These are phyloP conservation scores for Bufotes viridis DNA, from an alignment of 2,797 vertebrate genomes.

Conservation along the genomic window DNA sequence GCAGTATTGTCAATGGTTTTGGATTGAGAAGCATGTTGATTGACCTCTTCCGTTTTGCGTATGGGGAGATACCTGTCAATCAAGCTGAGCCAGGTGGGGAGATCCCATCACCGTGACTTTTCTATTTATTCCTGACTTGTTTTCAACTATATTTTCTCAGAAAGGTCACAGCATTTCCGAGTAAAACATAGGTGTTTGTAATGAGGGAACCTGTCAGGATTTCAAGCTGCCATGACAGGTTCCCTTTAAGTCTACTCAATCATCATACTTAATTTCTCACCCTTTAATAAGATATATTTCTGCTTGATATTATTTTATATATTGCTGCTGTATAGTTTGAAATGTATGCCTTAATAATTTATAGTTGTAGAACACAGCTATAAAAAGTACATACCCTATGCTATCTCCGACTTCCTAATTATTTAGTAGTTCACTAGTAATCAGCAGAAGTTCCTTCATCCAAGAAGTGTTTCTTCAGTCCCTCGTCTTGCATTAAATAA, in stretches of 20 bases:
- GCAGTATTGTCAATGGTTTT: too few relatives aligned
- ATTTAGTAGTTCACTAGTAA: constrained; percentile 43
- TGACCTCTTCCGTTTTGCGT: too few relatives aligned
- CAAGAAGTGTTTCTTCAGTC: constrained; percentile 32
- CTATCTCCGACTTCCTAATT: constrained; percentile 39
- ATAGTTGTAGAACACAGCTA: constrained; percentile 30
- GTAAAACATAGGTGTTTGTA: too few relatives aligned
- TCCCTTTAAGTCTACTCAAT: not conserved
- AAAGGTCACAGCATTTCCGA: too few relatives aligned
- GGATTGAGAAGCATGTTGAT: too few relatives aligned
- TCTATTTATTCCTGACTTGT: too few relatives aligned
- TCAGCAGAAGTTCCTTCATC: constrained; percentile 44
- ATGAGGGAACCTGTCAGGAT: too few relatives aligned
- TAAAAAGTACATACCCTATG: constrained; percentile 26
- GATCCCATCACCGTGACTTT: too few relatives aligned
- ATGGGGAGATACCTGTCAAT: too few relatives aligned
- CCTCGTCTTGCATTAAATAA: constrained; percentile 52
- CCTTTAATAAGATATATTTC: constrained; percentile 14
- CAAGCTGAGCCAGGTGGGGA: too few relatives aligned
- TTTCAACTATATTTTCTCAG: too few relatives aligned
- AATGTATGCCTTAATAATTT: constrained; percentile 39
- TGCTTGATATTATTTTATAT: constrained; percentile 8
- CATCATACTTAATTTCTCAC: not conserved
- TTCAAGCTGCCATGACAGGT: too few relatives aligned
- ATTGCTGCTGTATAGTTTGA: constrained; percentile 18